Percentiles rank a stretch among this genome's conserved stretches.
phyloP scores from a whole-genome alignment of 2,797 vertebrate species.

The Crossoptilon crossoptilon region DNA sequence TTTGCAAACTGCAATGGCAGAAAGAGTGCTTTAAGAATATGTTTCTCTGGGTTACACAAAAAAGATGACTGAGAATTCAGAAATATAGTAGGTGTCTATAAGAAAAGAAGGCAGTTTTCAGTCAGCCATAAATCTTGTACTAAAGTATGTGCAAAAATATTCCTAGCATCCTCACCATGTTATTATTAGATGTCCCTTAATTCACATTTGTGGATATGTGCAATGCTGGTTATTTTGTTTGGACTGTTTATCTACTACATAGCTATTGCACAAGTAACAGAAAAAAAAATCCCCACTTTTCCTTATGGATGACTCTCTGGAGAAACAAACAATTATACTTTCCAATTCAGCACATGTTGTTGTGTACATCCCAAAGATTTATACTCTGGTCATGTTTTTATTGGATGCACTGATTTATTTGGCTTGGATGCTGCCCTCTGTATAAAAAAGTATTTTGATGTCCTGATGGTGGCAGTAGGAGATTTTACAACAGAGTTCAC shows the following conservation, averaged over 20 bases:
- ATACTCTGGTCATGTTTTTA: neutral
- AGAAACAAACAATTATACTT: neutral
- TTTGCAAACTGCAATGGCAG: neutral
- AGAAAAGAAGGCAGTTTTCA: neutral
- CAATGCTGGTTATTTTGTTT: neutral
- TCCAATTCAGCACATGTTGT: neutral
- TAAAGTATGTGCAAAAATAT: neutral
- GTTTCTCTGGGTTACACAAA: neutral
- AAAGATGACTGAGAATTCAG: neutral
- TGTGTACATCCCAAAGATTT: neutral
- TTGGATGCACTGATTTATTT: neutral
- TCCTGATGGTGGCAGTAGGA: slow-evolving; percentile 65
- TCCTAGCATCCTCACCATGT: neutral
- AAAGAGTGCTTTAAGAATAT: neutral
- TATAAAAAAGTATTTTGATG: neutral
- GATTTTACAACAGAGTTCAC: slow-evolving; percentile 15
- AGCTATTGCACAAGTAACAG: neutral
- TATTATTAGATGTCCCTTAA: neutral
- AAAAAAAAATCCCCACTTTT: neutral
- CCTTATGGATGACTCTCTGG: neutral
- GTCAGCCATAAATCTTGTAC: neutral
- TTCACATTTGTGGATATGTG: neutral
- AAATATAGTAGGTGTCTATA: accelerated
- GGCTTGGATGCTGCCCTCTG: neutral
- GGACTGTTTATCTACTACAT: neutral